phyloP scores from a whole-genome alignment of 2,888 invertebrate species.

The Philhelius pedissequus region DNA sequence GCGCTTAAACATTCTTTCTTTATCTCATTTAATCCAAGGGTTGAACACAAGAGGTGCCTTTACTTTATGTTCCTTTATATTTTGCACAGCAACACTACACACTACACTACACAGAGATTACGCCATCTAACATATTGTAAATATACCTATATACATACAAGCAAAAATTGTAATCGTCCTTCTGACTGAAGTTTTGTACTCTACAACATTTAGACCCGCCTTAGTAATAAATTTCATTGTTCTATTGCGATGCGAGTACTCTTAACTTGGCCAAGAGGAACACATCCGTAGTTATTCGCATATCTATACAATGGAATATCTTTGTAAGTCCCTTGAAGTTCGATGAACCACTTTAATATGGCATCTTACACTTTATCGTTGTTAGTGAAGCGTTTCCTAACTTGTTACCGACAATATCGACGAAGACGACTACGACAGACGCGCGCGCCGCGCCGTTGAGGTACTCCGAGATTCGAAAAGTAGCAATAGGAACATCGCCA shows the following conservation, averaged over 20 bases:
- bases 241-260: conserved; percentile 41
- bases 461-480: background rate
- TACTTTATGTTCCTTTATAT: background rate
- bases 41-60: background rate
- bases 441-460: background rate
- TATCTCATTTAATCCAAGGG: background rate
- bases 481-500: conserved; percentile 17
- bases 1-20: background rate
- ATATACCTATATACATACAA: too few relatives aligned
- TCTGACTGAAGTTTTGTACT: background rate
- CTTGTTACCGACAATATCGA: conserved; percentile 6
- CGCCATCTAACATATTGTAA: conserved; percentile 27
- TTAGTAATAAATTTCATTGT: conserved; percentile 57
- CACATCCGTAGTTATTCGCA: background rate
- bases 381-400: conserved; percentile 53
- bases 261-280: conserved; percentile 32
- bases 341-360: conserved; percentile 62
- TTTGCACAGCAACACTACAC: background rate
- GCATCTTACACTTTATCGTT: conserved; percentile 59
- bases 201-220: conserved; percentile 18
- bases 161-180: conserved; percentile 8
- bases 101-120: conserved; percentile 10
- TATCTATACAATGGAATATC: conserved; percentile 23
- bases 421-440: background rate
- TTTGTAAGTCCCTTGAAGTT: conserved; percentile 44